These are phyloP conservation scores for Diploptera punctata DNA, from an alignment of 2,888 invertebrate genomes.

Conservation along the genomic window DNA sequence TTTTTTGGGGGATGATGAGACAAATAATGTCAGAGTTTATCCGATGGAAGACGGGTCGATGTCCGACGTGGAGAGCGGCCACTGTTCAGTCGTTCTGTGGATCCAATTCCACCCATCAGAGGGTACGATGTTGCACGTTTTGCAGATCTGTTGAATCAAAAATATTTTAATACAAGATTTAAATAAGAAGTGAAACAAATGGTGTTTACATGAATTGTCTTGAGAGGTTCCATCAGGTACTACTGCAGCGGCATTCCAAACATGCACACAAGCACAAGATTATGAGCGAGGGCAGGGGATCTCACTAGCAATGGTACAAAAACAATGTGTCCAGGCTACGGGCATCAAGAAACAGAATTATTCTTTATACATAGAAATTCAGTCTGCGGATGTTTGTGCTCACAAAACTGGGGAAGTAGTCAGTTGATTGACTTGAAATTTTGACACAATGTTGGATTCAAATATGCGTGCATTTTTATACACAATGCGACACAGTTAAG, in stretches of 20 bases:
- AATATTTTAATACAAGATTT: background rate
- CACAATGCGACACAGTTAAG: no score
- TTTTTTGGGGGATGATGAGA: constrained; percentile 13
- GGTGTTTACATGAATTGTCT: background rate
- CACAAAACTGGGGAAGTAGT: no score
- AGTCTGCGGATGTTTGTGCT: no score
- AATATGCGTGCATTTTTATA: no score
- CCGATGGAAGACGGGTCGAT: constrained; percentile 34
- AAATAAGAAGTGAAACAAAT: background rate
- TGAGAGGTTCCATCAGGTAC: background rate
- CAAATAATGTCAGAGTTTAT: constrained; percentile 38
- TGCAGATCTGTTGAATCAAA: constrained; percentile 52
- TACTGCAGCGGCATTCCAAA: background rate
- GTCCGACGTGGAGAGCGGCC: constrained; percentile 24
- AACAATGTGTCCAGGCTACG: no score
- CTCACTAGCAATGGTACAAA: background rate
- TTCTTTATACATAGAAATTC: no score
- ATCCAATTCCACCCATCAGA: constrained; percentile 48
- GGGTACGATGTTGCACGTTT: constrained; percentile 59
- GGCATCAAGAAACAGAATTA: no score
- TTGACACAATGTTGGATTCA: no score
- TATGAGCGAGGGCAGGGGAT: background rate
- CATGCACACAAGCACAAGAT: background rate
- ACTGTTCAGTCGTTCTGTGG: constrained; percentile 24
- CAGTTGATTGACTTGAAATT: no score